Evolutionary conservation across 2,113 vertebrate genomes (phyloP).

Genomic region (Carlito syrichta): DNA sequence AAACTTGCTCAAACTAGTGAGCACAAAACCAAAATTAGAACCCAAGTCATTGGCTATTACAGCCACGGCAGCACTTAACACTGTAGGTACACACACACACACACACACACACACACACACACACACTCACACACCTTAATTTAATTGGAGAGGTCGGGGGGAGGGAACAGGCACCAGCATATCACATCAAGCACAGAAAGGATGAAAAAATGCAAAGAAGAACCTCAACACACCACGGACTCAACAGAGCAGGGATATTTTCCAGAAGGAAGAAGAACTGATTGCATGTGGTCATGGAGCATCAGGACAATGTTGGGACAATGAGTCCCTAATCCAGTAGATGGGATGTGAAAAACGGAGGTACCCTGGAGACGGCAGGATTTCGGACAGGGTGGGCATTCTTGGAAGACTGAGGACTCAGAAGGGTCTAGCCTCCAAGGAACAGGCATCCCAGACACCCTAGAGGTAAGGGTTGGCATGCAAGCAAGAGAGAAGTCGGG

Average conservation of each 20-base stretch:
- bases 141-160: background rate
- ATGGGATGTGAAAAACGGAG: background rate
- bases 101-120: background rate
- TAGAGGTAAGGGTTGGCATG: background rate
- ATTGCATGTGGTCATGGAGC: accelerated
- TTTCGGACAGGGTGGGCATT: background rate
- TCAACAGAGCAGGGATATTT: background rate
- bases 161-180: background rate
- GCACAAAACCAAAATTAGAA: background rate
- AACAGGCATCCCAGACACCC: background rate
- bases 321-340: background rate
- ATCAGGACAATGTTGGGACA: accelerated
- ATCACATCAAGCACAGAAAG: background rate
- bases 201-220: background rate
- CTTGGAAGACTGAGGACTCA: background rate
- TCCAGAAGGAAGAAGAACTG: background rate
- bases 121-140: background rate
- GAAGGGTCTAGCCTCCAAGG: background rate
- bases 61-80: background rate
- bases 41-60: background rate
- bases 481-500: background rate
- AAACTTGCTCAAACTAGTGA: background rate
- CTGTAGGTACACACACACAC: accelerated
- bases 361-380: background rate
- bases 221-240: background rate